Base-by-base conservation (phyloP, 2,797 vertebrate species). In the Danio jaintianensis region DNA sequence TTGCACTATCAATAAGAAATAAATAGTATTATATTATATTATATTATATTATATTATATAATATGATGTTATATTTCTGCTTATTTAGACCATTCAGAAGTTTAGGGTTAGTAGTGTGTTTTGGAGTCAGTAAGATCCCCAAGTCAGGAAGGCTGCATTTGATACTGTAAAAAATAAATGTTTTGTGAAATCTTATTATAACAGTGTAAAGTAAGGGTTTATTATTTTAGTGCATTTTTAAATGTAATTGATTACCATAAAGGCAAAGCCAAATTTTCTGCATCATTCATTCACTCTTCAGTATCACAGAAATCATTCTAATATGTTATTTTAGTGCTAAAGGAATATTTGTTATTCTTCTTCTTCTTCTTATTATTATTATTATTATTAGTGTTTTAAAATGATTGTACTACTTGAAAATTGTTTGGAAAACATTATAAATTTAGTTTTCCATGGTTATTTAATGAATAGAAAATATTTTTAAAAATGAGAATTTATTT, bases 1-100 rank as follows among this genome's bases (percentile, higher is more conserved):
- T 52, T 69, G 22, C 22, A 50, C 8, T 68, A 52, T 38, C 67
- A 36, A 6, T 45, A 36, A 68, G 45, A 50, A 50, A 68, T 48
- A 66, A 6, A 68, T n/a, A n/a, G 4, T 7, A n/a, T 6, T 12
- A 53, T 68, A 16, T 67, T n/a, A n/a, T n/a, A n/a, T 52, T 52
- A 11, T 4, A 8, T 4, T 4, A 8, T 4, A 53, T 0, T 6
- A n/a, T 29, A 29, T 29, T n/a, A n/a, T n/a, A n/a, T n/a, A n/a
- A n/a, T n/a, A n/a, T n/a, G n/a, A n/a, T n/a, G n/a, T 29, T 29
- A 29, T 58, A n/a, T 16, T 16, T 50, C 7, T 7, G 5, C 40
- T 62, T 62, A 3, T 53, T 42, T 15, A 12, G 38, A 5, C 11
- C 6, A 0, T 15, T 55, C 12, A 20, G 42, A 70, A 8, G 11